A percentile compares a stretch with the other conserved stretches of the same genome.
These are phyloP conservation scores for Upupa epops DNA, from an alignment of 2,113 vertebrate genomes.

Conservation along the genomic window DNA sequence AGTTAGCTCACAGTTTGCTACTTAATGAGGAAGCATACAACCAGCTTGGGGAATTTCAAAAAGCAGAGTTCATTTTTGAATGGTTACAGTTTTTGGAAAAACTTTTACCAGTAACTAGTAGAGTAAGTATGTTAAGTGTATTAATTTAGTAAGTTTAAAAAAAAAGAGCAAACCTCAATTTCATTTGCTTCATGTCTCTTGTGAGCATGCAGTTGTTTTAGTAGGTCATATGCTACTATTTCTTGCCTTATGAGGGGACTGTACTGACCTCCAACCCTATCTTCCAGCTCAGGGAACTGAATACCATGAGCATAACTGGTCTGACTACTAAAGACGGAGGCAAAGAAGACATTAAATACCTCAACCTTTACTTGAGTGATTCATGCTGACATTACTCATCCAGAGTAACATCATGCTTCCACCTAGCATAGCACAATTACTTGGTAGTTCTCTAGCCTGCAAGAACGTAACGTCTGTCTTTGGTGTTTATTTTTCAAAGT, in stretches of 20 bases:
- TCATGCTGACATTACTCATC: no score
- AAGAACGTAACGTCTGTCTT: background rate
- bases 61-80: conserved; percentile 85
- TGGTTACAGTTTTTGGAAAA: conserved; percentile 90
- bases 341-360: no score
- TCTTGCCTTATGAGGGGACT: no score
- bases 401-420: background rate
- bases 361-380: no score
- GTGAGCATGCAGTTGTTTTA: rapidly evolving
- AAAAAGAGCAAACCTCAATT: background rate
- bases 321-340: no score
- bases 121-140: conserved; percentile 72
- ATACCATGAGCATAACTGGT: no score
- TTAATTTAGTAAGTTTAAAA: background rate
- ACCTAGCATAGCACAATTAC: background rate
- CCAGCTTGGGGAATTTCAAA: conserved; percentile 83
- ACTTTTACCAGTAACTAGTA: conserved; percentile 78
- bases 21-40: conserved; percentile 82
- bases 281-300: no score
- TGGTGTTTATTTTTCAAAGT: background rate
- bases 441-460: background rate
- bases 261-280: no score
- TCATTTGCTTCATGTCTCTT: background rate
- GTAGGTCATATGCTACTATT: no score
- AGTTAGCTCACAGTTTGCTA: conserved; percentile 84